Percentiles rank a stretch among this genome's conserved stretches.
Conservation (phyloP, 2,797 vertebrate species). For the Micrastur ruficollis region DNA sequence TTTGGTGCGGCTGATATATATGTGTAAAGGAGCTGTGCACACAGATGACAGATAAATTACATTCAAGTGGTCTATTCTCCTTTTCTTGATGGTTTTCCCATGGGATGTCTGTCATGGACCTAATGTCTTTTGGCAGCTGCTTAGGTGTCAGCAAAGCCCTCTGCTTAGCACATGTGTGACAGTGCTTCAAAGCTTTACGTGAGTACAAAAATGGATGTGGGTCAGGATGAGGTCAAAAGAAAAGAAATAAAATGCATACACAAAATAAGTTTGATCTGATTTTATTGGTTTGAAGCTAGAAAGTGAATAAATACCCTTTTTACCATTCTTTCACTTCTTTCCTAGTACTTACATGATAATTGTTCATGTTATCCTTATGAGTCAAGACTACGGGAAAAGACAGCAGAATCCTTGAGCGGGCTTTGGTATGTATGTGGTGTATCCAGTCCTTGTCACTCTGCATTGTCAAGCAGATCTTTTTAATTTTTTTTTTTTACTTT, state of each 20-base stretch:
- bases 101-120: background rate
- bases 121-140: background rate
- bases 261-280: background rate
- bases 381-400: background rate
- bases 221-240: background rate
- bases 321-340: background rate
- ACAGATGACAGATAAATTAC: background rate
- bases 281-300: background rate
- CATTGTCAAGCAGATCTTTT: background rate
- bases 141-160: background rate
- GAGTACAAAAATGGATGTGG: background rate
- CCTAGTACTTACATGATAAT: background rate
- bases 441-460: background rate
- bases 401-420: background rate
- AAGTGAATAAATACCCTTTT: background rate
- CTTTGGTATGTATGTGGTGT: background rate
- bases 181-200: background rate
- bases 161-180: background rate
- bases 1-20: background rate
- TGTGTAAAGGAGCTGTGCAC: background rate
- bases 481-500: background rate
- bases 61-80: background rate
- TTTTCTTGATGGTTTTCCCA: background rate
- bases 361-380: background rate
- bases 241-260: background rate